A percentile compares a stretch with the other conserved stretches of the same genome.
Conservation (phyloP, 53 echinoderm and acorn worm species). For the Hippasteria phrygiana region DNA sequence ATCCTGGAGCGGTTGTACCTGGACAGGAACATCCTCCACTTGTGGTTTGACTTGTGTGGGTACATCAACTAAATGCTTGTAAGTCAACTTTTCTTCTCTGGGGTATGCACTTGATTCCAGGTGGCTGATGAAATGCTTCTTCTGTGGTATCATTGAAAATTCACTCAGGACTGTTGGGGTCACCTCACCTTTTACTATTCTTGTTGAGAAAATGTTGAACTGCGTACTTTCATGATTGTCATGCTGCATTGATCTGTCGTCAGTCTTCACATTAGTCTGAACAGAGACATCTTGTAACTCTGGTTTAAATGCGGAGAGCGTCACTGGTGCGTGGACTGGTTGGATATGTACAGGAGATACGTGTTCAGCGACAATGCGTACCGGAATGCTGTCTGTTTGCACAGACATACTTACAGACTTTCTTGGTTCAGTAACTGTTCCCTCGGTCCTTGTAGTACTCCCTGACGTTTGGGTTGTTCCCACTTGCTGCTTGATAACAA, state of each 20-base stretch:
- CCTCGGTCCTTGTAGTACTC: conserved; percentile 13
- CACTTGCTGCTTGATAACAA: background rate
- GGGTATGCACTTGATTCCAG: conserved; percentile 38
- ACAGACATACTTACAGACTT: conserved; percentile 14
- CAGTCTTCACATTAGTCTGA: conserved; percentile 32
- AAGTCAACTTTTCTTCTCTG: conserved; percentile 19
- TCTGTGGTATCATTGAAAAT: conserved; percentile 15
- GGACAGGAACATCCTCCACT: conserved; percentile 22
- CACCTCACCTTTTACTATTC: conserved; percentile 46
- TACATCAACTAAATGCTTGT: conserved; percentile 28
- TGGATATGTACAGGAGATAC: conserved; percentile 20
- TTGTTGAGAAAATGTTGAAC: conserved; percentile 51
- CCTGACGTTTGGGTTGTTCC: conserved; percentile 48
- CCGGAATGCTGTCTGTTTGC: conserved; percentile 47
- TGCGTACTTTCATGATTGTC: conserved; percentile 36
- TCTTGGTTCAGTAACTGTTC: conserved; percentile 27
- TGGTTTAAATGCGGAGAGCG: conserved; percentile 16
- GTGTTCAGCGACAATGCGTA: conserved; percentile 36
- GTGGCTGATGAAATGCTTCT: conserved; percentile 56
- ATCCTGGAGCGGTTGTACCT: conserved; percentile 48
- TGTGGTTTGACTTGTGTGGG: conserved; percentile 44
- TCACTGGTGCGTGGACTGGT: conserved; percentile 27
- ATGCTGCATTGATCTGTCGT: conserved; percentile 47
- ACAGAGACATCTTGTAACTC: background rate
- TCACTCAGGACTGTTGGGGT: conserved; percentile 47